Conservation (phyloP, 2,888 invertebrate genomes). For the Oxystoma pomonae region DNA sequence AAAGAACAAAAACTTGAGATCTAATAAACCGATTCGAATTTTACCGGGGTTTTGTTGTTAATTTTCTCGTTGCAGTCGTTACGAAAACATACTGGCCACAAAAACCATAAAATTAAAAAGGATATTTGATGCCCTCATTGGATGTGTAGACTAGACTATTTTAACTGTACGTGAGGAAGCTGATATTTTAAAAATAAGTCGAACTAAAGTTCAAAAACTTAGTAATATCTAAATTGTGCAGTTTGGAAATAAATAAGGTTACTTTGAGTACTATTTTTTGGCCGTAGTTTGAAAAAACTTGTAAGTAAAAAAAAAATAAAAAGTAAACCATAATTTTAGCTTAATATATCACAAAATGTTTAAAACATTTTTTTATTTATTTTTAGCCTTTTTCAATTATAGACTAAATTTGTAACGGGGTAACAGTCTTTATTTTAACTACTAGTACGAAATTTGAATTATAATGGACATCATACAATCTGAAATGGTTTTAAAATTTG, state of each 20-base stretch:
- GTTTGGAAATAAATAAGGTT: background rate
- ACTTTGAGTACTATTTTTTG: conserved; percentile 32
- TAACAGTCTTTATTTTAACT: conserved; percentile 50
- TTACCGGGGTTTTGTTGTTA: background rate
- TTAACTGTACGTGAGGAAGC: background rate
- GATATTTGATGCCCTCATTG: background rate
- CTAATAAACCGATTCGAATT: background rate
- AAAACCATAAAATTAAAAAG: background rate
- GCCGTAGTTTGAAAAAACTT: conserved; percentile 40
- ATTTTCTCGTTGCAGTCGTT: background rate
- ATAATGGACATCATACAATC: too few relatives aligned
- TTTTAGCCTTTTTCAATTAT: conserved; percentile 39
- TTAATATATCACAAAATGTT: conserved; percentile 47
- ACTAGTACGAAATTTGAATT: conserved; percentile 34
- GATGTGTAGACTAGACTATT: background rate
- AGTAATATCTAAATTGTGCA: background rate
- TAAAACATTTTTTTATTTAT: conserved; percentile 47
- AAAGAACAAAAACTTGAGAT: background rate
- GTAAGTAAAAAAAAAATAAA: conserved; percentile 35
- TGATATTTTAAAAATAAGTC: too few relatives aligned
- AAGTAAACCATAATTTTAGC: conserved; percentile 38
- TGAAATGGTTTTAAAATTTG: too few relatives aligned
- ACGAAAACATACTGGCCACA: background rate
- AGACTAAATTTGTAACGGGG: conserved; percentile 45
- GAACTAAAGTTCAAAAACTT: background rate